Evolutionary conservation across 1,140 invertebrate genomes (phyloP).

Genomic region (Dendrolimus punctatus): DNA sequence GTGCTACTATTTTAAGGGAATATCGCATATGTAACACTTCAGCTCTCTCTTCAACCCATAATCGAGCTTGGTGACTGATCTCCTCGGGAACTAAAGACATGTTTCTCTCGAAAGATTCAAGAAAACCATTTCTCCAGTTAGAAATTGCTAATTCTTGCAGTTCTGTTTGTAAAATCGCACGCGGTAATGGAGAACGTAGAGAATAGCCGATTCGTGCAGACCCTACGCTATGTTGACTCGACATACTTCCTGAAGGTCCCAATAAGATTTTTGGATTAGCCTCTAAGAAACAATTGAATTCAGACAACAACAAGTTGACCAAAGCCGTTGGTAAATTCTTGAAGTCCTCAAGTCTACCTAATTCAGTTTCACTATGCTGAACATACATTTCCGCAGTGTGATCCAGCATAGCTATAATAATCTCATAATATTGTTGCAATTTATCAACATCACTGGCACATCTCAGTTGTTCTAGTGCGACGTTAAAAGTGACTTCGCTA

Average conservation of each 20-base stretch:
- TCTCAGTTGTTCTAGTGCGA: constrained; percentile 41
- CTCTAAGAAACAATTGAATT: constrained; percentile 42
- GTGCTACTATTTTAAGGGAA: constrained; percentile 41
- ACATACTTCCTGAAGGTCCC: constrained; percentile 9
- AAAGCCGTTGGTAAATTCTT: constrained; percentile 29
- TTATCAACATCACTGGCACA: constrained; percentile 36
- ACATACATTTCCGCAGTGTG: constrained; percentile 29
- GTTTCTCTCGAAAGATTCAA: constrained; percentile 41
- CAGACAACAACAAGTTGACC: constrained; percentile 32
- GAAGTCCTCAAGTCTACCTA: constrained; percentile 37
- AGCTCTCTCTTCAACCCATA: constrained; percentile 38
- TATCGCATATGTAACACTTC: constrained; percentile 34
- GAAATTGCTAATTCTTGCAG: constrained; percentile 35
- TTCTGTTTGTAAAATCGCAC: constrained; percentile 37
- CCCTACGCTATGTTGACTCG: constrained; percentile 6
- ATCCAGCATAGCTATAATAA: constrained; percentile 21
- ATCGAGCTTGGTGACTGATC: constrained; percentile 27
- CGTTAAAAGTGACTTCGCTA: constrained; percentile 44
- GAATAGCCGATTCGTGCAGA: constrained; percentile 3
- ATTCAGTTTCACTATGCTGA: constrained; percentile 36
- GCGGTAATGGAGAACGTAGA: constrained; percentile 22
- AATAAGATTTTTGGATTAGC: constrained; percentile 27
- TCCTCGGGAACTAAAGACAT: constrained; percentile 31
- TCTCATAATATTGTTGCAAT: constrained; percentile 32
- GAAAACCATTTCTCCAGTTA: constrained; percentile 49